Evolutionary conservation across 2,113 vertebrate genomes (phyloP).

Genomic region (Proterorhinus semilunaris): DNA sequence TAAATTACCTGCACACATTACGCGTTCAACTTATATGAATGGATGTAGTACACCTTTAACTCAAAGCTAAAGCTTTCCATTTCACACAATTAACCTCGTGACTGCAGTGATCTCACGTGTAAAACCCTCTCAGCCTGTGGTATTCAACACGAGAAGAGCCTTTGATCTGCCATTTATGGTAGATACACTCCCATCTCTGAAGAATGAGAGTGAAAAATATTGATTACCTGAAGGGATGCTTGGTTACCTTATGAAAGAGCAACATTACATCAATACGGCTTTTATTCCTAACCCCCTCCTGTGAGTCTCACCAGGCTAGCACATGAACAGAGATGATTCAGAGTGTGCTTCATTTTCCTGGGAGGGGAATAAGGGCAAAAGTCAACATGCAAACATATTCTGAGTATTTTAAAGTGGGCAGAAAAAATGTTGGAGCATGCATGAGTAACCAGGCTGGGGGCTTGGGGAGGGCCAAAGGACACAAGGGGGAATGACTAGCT

Average conservation of each 20-base stretch:
- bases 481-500: conserved; percentile 7
- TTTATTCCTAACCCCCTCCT: background rate
- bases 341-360: conserved; percentile 8
- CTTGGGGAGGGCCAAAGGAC: conserved; percentile 22
- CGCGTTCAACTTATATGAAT: conserved; percentile 24
- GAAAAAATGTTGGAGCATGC: conserved; percentile 27
- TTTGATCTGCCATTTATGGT: conserved; percentile 7
- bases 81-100: conserved; percentile 49
- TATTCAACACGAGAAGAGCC: background rate
- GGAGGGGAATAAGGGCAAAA: background rate
- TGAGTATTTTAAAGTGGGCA: conserved; percentile 2
- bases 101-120: conserved; percentile 34
- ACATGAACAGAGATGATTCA: background rate
- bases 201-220: conserved; percentile 22
- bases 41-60: conserved; percentile 24
- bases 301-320: background rate
- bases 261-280: conserved; percentile 12
- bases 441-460: conserved; percentile 34
- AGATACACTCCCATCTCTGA: conserved; percentile 12
- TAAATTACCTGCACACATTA: conserved; percentile 36
- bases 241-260: conserved; percentile 18
- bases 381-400: conserved; percentile 9
- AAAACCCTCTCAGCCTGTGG: conserved; percentile 1
- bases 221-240: conserved; percentile 19
- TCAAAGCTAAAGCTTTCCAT: conserved; percentile 25